Evolutionary conservation across 2,113 vertebrate genomes (phyloP).

Genomic region (Elaphurus davidianus): DNA sequence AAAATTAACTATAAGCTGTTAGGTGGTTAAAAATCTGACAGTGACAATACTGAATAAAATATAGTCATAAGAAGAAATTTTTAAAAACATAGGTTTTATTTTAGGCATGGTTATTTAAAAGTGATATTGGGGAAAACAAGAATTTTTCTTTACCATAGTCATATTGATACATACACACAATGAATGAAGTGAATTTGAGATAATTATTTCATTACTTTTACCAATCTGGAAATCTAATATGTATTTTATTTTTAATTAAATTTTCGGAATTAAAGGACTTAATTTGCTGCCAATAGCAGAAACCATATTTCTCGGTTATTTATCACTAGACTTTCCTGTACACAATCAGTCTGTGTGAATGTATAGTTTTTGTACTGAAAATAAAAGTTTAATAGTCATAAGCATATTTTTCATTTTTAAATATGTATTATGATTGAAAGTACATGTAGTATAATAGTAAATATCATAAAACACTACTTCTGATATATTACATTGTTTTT

Average conservation of each 20-base stretch:
- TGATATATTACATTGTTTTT: neutral
- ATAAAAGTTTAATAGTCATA: neutral
- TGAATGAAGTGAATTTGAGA: neutral
- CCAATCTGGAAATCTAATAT: neutral
- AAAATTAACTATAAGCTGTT: neutral
- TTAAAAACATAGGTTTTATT: neutral
- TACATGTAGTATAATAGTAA: neutral
- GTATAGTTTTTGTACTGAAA: neutral
- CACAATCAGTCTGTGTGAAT: neutral
- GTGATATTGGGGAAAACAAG: neutral
- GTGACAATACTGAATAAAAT: neutral
- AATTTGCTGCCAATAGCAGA: neutral
- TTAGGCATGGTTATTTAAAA: neutral
- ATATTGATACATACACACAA: neutral
- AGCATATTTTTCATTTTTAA: neutral
- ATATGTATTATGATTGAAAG: neutral
- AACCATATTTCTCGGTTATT: neutral
- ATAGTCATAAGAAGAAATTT: neutral
- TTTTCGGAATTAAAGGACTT: neutral
- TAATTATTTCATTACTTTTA: neutral
- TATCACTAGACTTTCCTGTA: neutral
- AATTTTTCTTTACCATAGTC: neutral
- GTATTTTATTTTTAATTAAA: neutral
- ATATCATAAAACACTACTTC: neutral
- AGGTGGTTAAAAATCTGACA: neutral